phyloP scores from a whole-genome alignment of 1,140 invertebrate genomes.

The Geopemphigus sp. region DNA sequence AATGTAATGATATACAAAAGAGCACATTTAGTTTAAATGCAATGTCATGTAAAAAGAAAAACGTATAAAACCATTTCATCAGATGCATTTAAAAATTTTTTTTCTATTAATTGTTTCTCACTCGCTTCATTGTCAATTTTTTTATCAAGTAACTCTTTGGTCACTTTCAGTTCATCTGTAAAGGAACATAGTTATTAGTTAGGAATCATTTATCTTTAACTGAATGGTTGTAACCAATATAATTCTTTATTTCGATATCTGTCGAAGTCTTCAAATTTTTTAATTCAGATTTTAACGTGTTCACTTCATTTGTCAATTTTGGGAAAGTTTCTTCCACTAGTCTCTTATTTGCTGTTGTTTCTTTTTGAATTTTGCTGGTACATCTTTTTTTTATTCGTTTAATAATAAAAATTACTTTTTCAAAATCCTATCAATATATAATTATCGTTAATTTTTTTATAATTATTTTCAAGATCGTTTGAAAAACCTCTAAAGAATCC shows the following conservation, averaged over 20 bases:
- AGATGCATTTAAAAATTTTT: not conserved
- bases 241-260: conserved; percentile 2
- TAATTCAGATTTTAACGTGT: not conserved
- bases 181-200: not conserved
- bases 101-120: not conserved
- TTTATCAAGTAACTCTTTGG: not conserved
- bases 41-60: too few species aligned
- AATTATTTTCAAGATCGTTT: too few species aligned
- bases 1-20: too few species aligned
- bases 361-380: not conserved
- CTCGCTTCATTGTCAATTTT: conserved; percentile 1
- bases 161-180: not conserved
- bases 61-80: conserved; percentile 27
- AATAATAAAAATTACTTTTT: conserved; percentile 31
- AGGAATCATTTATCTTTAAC: not conserved
- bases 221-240: conserved; percentile 1
- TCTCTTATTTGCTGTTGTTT: not conserved
- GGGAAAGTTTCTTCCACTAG: not conserved
- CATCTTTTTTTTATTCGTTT: not conserved
- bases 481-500: conserved; percentile 13
- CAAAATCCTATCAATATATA: conserved; percentile 11
- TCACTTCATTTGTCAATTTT: not conserved
- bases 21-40: too few species aligned
- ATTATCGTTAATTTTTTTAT: not conserved
- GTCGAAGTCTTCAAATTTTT: not conserved